Evolutionary conservation across 1,140 invertebrate genomes (phyloP).

Genomic region (Drosophila nebulosa): DNA sequence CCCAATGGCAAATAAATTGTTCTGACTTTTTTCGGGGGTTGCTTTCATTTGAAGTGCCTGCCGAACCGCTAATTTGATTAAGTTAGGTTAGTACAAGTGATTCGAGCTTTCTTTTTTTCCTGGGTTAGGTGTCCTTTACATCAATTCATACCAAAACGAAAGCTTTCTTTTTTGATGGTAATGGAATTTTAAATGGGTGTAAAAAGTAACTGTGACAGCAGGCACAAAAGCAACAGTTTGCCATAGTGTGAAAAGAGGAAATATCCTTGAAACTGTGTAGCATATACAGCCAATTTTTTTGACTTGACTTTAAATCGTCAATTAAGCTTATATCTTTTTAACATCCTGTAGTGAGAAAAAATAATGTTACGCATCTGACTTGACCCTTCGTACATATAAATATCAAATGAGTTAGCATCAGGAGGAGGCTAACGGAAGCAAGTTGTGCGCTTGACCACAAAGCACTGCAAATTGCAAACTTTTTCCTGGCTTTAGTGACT

Average conservation of each 20-base stretch:
- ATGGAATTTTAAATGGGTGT: not conserved
- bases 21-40: conserved; percentile 7
- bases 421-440: no score
- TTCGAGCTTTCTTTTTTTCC: not conserved
- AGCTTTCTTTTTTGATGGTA: conserved; percentile 4
- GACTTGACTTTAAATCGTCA: no score
- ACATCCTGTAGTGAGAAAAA: no score
- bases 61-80: conserved; percentile 53
- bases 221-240: conserved; percentile 21
- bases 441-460: not conserved
- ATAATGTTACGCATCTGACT: no score
- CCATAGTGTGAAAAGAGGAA: not conserved
- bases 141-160: conserved; percentile 6
- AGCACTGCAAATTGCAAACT: not conserved
- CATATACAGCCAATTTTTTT: no score
- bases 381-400: no score
- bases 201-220: not conserved
- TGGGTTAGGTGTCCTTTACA: not conserved
- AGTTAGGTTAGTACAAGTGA: conserved; percentile 36
- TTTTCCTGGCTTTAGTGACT: not conserved
- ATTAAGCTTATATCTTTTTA: no score
- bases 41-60: conserved; percentile 32
- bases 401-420: not conserved
- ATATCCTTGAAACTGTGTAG: not conserved
- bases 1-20: conserved; percentile 47